These are phyloP conservation scores for Siniperca undulata DNA, from an alignment of 2,797 vertebrate species.

Conservation along the genomic window DNA sequence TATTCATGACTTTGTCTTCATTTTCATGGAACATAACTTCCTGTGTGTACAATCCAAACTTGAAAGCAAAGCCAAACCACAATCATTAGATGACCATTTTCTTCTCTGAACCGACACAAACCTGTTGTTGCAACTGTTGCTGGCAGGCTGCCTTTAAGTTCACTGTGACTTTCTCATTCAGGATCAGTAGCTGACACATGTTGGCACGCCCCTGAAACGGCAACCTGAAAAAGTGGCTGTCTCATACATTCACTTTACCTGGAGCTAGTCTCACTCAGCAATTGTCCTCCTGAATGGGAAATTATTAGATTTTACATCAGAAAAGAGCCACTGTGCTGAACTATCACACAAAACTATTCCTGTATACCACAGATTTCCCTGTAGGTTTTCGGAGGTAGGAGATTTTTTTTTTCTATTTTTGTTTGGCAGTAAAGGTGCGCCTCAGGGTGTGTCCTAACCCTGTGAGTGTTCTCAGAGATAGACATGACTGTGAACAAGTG, in stretches of 20 bases:
- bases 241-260: conserved; percentile 11
- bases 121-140: neutral
- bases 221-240: conserved; percentile 25
- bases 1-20: conserved; percentile 49
- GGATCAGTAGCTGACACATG: conserved; percentile 31
- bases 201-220: conserved; percentile 61
- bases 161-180: conserved; percentile 31
- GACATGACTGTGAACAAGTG: conserved; percentile 29
- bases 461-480: conserved; percentile 12
- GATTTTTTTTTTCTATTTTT: conserved; percentile 9
- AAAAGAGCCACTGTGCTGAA: neutral
- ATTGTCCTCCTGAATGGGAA: neutral
- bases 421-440: conserved; percentile 40
- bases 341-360: neutral
- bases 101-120: neutral
- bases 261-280: neutral
- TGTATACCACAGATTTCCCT: neutral
- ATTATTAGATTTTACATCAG: neutral
- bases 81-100: neutral
- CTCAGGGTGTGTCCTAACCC: conserved; percentile 62
- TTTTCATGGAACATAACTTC: conserved; percentile 53
- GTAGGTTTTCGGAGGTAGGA: neutral
- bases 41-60: conserved; percentile 17
- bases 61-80: conserved; percentile 22
- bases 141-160: neutral